A percentile compares a stretch with the other conserved stretches of the same genome.
These are phyloP conservation scores for Esox masquinongy DNA, from an alignment of 2,797 vertebrate species.

Conservation along the genomic window DNA sequence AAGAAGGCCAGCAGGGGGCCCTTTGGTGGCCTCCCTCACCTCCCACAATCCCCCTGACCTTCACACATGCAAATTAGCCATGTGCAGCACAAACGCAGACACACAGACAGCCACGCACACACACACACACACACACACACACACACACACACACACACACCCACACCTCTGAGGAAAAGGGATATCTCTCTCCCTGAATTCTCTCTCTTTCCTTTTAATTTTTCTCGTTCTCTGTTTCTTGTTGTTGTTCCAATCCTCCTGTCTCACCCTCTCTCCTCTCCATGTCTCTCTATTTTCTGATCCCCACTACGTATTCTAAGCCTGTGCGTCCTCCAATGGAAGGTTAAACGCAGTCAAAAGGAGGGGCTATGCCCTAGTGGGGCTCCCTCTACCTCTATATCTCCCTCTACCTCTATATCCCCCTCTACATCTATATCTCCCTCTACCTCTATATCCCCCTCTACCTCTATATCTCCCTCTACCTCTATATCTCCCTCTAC, in stretches of 20 bases:
- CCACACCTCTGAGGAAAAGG: slow-evolving; percentile 65
- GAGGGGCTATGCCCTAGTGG: neutral
- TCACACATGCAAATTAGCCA: slow-evolving; percentile 93
- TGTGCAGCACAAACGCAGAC: slow-evolving; percentile 76
- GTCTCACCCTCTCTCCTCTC: neutral
- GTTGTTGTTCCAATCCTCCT: neutral
- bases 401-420: neutral
- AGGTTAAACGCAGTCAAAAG: neutral
- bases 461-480: too few relatives aligned
- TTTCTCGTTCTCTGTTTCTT: neutral
- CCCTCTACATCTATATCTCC: slow-evolving; percentile 21
- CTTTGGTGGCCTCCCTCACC: slow-evolving; percentile 78
- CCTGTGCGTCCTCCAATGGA: slow-evolving; percentile 4
- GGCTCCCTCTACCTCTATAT: neutral
- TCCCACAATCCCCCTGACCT: slow-evolving; percentile 82
- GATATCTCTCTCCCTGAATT: slow-evolving; percentile 19
- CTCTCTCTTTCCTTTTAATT: slow-evolving; percentile 4
- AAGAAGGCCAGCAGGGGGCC: slow-evolving; percentile 65
- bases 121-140: slow-evolving; percentile 71
- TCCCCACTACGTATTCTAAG: neutral
- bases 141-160: slow-evolving; percentile 72
- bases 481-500: too few relatives aligned
- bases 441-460: slow-evolving; percentile 12
- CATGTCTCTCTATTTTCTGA: neutral
- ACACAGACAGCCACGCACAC: slow-evolving; percentile 52